Conservation (phyloP, 2,113 vertebrate genomes). For the Conger conger region DNA sequence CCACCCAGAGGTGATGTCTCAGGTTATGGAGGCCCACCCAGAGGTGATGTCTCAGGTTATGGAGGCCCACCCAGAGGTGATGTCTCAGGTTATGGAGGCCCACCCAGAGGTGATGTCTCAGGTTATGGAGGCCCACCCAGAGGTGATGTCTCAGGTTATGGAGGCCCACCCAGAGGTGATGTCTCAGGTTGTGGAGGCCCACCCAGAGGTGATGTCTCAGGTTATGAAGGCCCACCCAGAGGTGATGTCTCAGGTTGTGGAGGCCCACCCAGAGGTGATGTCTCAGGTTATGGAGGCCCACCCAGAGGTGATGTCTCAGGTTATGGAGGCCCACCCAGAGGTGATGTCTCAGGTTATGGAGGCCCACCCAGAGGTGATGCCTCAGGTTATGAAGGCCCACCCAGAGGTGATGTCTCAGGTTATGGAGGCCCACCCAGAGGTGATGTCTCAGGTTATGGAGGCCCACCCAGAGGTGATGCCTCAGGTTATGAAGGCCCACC, state of each 20-base stretch:
- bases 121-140: no score
- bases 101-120: slow-evolving; percentile 38
- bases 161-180: slow-evolving; percentile 35
- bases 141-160: slow-evolving; percentile 35
- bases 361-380: slow-evolving; percentile 36
- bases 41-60: slow-evolving; percentile 42
- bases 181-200: no score
- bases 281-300: slow-evolving; percentile 28
- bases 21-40: slow-evolving; percentile 25
- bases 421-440: slow-evolving; percentile 36
- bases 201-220: no score
- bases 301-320: slow-evolving; percentile 40
- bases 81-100: slow-evolving; percentile 29
- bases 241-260: slow-evolving; percentile 33
- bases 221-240: slow-evolving; percentile 33
- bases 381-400: no score
- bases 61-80: no score
- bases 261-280: no score
- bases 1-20: no score
- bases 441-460: slow-evolving; percentile 26
- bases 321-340: no score
- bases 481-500: no score
- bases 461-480: slow-evolving; percentile 37
- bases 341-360: slow-evolving; percentile 34
- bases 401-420: no score